These are phyloP conservation scores for Ceratitis capitata DNA, from an alignment of 1,140 invertebrate species.

Conservation along the genomic window DNA sequence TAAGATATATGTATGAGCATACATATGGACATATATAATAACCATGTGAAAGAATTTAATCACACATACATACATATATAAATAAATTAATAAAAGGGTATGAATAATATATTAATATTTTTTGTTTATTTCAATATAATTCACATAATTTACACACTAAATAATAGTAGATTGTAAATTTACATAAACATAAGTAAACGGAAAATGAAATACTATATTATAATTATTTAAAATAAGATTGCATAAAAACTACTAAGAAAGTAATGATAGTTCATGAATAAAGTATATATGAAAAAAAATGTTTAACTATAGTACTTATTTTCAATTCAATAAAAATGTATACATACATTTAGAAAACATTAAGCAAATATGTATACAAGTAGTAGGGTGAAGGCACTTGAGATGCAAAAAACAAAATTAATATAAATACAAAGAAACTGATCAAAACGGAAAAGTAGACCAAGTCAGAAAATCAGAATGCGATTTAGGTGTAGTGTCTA, in stretches of 20 bases:
- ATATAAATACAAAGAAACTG: background rate
- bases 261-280: background rate
- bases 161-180: background rate
- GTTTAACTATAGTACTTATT: no score
- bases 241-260: background rate
- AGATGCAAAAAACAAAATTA: background rate
- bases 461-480: background rate
- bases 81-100: background rate
- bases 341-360: no score
- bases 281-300: background rate
- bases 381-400: background rate
- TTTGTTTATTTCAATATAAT: constrained; percentile 8
- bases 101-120: background rate
- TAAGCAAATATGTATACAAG: background rate
- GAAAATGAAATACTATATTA: background rate
- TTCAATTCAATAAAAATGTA: no score
- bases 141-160: background rate
- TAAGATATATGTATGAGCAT: background rate
- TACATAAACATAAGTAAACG: background rate
- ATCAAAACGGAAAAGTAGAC: background rate
- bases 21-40: background rate
- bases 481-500: background rate
- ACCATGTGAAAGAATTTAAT: no score
- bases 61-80: background rate
- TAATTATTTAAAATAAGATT: background rate